Evolutionary conservation across 2,888 invertebrate genomes (phyloP).

Genomic region (Zele albiditarsus): DNA sequence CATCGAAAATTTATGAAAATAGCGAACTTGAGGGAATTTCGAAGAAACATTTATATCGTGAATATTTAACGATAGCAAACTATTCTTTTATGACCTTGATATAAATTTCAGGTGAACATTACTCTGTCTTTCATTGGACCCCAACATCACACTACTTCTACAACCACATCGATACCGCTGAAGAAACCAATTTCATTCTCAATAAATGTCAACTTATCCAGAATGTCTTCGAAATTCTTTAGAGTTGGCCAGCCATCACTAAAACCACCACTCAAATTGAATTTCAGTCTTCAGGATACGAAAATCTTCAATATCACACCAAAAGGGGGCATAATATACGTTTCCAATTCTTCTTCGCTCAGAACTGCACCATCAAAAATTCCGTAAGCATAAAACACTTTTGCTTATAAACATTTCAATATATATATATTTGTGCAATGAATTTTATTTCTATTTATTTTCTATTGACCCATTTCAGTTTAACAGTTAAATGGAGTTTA

Average conservation of each 20-base stretch:
- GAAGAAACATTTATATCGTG: too few relatives aligned
- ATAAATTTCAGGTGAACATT: slow-evolving; percentile 61
- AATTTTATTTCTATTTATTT: background rate
- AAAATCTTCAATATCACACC: slow-evolving; percentile 75
- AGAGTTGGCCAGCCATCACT: slow-evolving; percentile 62
- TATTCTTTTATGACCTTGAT: background rate
- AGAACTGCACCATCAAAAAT: slow-evolving; percentile 71
- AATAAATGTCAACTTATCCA: slow-evolving; percentile 53
- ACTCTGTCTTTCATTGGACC: slow-evolving; percentile 64
- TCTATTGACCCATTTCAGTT: slow-evolving; percentile 56
- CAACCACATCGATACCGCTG: slow-evolving; percentile 55
- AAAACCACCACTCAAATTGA: slow-evolving; percentile 52
- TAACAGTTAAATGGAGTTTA: slow-evolving; percentile 72
- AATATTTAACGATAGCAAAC: background rate
- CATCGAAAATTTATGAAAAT: too few relatives aligned
- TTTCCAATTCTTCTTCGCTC: slow-evolving; percentile 73
- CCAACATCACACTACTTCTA: slow-evolving; percentile 61
- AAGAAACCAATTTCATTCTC: slow-evolving; percentile 61
- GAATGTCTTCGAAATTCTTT: slow-evolving; percentile 57
- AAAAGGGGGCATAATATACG: slow-evolving; percentile 76
- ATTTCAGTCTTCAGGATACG: slow-evolving; percentile 59
- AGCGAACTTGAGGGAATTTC: too few relatives aligned
- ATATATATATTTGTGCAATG: background rate
- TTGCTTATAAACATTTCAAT: background rate
- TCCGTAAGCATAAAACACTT: slow-evolving; percentile 60